Evolutionary conservation across 1,140 invertebrate genomes (phyloP).

Genomic region (Macrobrachium rosenbergii): DNA sequence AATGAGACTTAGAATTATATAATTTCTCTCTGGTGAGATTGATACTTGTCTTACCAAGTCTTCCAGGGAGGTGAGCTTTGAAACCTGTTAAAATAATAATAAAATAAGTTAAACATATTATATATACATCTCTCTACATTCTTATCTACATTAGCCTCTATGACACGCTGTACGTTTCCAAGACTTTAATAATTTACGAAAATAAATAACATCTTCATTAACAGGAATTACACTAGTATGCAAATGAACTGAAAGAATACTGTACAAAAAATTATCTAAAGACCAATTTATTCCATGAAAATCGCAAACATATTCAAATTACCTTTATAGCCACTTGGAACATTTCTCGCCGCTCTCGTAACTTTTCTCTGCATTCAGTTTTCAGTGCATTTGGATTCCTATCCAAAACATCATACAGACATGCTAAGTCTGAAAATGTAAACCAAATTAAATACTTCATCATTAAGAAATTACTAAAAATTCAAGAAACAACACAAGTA

Average conservation of each 20-base stretch:
- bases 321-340: conserved; percentile 88
- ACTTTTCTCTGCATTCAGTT: conserved; percentile 82
- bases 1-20: conserved; percentile 81
- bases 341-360: conserved; percentile 87
- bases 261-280: too few species aligned
- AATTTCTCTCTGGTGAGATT: conserved; percentile 82
- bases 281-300: conserved; percentile 4
- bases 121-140: too few species aligned
- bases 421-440: conserved; percentile 74
- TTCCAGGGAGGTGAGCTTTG: conserved; percentile 78
- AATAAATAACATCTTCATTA: too few species aligned
- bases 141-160: too few species aligned
- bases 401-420: conserved; percentile 82
- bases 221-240: neutral
- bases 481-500: neutral
- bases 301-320: conserved; percentile 48
- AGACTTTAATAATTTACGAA: too few species aligned
- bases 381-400: conserved; percentile 76
- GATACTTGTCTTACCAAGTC: conserved; percentile 80
- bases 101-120: conserved; percentile 26
- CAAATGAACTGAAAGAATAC: too few species aligned
- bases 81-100: conserved; percentile 70
- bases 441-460: neutral
- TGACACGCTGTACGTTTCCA: too few species aligned
- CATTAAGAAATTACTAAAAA: too few species aligned